A percentile compares a stretch with the other conserved stretches of the same genome.
phyloP scores from a whole-genome alignment of 2,888 invertebrate species.

The Xestobium rufovillosum region DNA sequence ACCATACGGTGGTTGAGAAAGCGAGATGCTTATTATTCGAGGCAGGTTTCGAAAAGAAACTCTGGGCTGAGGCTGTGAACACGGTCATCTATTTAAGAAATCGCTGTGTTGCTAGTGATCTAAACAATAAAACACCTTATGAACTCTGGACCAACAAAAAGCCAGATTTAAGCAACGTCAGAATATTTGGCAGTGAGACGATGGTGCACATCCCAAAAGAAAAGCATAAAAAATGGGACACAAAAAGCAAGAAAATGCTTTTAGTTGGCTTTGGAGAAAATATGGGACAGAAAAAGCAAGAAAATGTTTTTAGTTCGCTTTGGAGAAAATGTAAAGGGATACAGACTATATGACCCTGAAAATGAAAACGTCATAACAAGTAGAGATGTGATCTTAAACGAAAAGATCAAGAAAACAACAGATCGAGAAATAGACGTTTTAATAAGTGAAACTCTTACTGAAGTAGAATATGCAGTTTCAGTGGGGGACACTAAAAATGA shows the following conservation, averaged over 20 bases:
- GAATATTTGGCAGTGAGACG: conserved; percentile 16
- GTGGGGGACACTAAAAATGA: conserved; percentile 13
- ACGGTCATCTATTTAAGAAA: conserved; percentile 19
- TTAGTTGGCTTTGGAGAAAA: not conserved
- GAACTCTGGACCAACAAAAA: conserved; percentile 18
- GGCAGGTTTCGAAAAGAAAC: conserved; percentile 13
- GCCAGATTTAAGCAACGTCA: conserved; percentile 25
- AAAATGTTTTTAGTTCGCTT: conserved; percentile 17
- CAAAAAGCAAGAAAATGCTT: conserved; percentile 6
- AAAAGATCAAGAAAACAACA: conserved; percentile 12
- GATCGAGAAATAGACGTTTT: not conserved
- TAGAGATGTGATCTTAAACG: conserved; percentile 19
- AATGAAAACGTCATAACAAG: conserved; percentile 12
- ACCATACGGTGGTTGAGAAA: conserved; percentile 23
- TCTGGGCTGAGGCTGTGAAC: conserved; percentile 20
- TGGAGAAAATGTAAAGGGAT: conserved; percentile 12
- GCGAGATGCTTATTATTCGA: conserved; percentile 19
- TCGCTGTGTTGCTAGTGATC: conserved; percentile 10
- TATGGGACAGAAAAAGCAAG: conserved; percentile 12
- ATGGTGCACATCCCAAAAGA: conserved; percentile 16
- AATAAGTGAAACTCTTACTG: conserved; percentile 4
- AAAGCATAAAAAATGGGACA: conserved; percentile 17
- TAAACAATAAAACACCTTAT: conserved; percentile 11
- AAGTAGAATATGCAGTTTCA: conserved; percentile 13
- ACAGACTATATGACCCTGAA: conserved; percentile 16